Evolutionary conservation across 2,797 vertebrate genomes (phyloP), one percentile per base, ranked within the genome.

Genomic region (Borostomias antarcticus): DNA sequence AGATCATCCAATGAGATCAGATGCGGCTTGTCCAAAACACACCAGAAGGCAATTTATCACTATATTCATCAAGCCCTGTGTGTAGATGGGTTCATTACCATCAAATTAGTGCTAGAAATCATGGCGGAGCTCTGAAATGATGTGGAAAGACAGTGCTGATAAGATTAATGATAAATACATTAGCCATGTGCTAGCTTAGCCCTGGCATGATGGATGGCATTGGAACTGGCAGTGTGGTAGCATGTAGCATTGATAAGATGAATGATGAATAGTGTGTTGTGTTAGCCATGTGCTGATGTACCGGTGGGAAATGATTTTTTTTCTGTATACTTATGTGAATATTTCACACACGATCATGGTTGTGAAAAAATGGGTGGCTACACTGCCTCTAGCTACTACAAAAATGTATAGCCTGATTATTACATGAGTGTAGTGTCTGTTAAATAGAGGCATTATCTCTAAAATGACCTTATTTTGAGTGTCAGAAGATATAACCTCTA

Each of bases 141-240:
- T 87, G 87, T 86, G 85, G 85, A 86, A 90, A 90, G 81, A 82
- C 80, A 84, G 75, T 59, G 64, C 78, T 83, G 87, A 86, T 87
- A 84, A 89, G 79, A 88, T 86, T 86, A 86, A 89, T 85, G 83
- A 85, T 82, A 80, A 87, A 85, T 82, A 77, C 82, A 87, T 89
- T 82, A 84, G 57, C 58, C 75, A 78, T 78, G 80, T 79, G 81
- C 77, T 82, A 82, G 75, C 73, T 60, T 65, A 67, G 73, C 48
- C 35, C 58, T 37, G n/a, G 51, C 5, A 64, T 73, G 67, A 79
- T 82, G 66, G 62, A 79, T 82, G 50, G 59, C 32, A 58, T 64
- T 51, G 47, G 21, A 51, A 66, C 73, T 73, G 66, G 74, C 58
- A 51, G 69, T 53, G 73, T 76, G 71, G 61, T 78, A 76, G 64